Conservation (phyloP, 2,113 vertebrate genomes). For the Tachycineta bicolor region DNA sequence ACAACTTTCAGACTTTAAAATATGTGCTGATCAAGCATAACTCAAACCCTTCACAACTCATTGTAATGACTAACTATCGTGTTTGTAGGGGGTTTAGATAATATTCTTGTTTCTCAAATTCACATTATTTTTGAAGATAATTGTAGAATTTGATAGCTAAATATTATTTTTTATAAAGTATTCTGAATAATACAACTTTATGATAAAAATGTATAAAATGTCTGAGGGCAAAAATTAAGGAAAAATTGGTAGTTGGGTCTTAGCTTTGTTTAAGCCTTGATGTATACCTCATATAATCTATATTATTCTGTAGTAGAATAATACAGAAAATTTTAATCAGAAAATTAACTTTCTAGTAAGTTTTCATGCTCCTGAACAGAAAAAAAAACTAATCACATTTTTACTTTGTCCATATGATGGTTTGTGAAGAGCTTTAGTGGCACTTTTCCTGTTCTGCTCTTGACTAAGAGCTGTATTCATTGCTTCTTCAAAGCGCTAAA, state of each 20-base stretch:
- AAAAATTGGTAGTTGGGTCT: neutral
- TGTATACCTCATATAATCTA: neutral
- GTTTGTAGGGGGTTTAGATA: neutral
- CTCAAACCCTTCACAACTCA: neutral
- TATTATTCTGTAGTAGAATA: neutral
- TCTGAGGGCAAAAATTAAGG: neutral
- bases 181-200: neutral
- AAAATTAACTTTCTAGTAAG: neutral
- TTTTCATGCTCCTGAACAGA: neutral
- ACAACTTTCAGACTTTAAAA: neutral
- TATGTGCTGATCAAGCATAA: neutral
- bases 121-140: neutral
- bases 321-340: too few species aligned
- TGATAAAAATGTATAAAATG: neutral
- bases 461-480: neutral
- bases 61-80: neutral
- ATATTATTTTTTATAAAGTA: neutral
- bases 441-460: neutral
- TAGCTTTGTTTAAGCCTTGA: neutral
- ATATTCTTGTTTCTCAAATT: neutral
- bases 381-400: neutral
- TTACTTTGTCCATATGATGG: neutral
- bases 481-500: neutral
- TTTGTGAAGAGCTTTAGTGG: neutral
- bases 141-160: neutral